Evolutionary conservation across 1,140 invertebrate species (phyloP).

Genomic region (Rhagoletis zephyria): DNA sequence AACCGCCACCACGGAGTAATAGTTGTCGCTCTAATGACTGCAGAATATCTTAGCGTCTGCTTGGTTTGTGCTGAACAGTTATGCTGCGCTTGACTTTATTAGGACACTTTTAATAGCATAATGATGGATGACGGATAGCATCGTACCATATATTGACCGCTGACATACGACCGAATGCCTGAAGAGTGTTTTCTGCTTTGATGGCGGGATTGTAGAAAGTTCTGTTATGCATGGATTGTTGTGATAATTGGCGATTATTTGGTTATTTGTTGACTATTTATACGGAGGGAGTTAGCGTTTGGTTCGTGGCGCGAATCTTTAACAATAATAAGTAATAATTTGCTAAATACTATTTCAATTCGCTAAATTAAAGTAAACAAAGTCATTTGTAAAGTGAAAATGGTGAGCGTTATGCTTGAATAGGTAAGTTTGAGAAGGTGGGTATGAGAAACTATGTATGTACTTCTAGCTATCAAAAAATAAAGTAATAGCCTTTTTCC

Average conservation of each 20-base stretch:
- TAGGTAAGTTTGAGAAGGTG: too few species aligned
- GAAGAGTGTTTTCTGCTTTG: not conserved
- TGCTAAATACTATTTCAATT: too few species aligned
- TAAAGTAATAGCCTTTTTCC: too few species aligned
- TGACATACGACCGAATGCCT: not conserved
- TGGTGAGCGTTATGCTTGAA: too few species aligned
- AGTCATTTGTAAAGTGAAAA: too few species aligned
- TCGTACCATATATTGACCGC: not conserved
- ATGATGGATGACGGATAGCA: not conserved
- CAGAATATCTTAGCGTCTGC: not conserved
- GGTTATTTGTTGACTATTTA: too few species aligned
- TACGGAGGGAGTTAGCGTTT: too few species aligned
- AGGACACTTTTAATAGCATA: conserved; percentile 28
- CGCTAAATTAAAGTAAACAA: too few species aligned
- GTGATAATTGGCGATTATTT: not conserved
- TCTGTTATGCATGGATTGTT: not conserved
- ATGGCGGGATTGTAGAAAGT: not conserved
- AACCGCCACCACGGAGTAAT: not conserved
- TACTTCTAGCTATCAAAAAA: too few species aligned
- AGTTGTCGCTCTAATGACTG: conserved; percentile 2
- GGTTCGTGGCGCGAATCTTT: too few species aligned
- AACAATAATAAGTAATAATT: too few species aligned
- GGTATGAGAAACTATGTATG: too few species aligned
- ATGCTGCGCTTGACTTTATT: conserved; percentile 27
- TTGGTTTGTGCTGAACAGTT: not conserved